phyloP scores from a whole-genome alignment of 2,113 vertebrate genomes.

The Lasiurus borealis region DNA sequence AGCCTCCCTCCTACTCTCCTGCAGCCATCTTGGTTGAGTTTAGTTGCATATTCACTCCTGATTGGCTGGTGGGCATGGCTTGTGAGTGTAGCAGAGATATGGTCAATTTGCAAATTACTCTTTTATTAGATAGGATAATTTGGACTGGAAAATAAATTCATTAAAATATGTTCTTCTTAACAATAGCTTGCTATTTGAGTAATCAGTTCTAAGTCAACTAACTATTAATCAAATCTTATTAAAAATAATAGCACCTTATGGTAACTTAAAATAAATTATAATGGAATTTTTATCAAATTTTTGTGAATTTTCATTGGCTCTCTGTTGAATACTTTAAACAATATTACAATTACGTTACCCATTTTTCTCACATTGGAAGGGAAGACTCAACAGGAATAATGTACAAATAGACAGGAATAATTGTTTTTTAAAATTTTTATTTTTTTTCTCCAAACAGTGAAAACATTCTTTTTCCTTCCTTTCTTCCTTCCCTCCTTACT shows the following conservation, averaged over 20 bases:
- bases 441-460: slow-evolving; percentile 1
- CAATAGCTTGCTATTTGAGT: neutral
- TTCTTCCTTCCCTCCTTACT: too few relatives aligned
- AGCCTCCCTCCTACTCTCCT: too few relatives aligned
- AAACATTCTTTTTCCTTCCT: neutral
- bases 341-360: neutral
- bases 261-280: neutral
- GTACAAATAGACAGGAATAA: neutral
- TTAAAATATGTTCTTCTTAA: neutral
- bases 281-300: slow-evolving; percentile 26
- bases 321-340: neutral
- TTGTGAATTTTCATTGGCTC: neutral
- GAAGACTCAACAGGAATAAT: neutral
- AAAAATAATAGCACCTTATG: slow-evolving; percentile 24
- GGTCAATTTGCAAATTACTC: too few relatives aligned
- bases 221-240: slow-evolving; percentile 28
- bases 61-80: too few relatives aligned
- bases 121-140: too few relatives aligned
- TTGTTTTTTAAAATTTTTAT: neutral
- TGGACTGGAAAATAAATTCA: neutral
- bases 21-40: too few relatives aligned
- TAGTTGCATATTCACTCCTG: too few relatives aligned
- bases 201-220: neutral
- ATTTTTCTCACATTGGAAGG: neutral
- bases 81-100: too few relatives aligned